phyloP scores from a whole-genome alignment of 2,113 vertebrate genomes.

The Salminus brasiliensis region DNA sequence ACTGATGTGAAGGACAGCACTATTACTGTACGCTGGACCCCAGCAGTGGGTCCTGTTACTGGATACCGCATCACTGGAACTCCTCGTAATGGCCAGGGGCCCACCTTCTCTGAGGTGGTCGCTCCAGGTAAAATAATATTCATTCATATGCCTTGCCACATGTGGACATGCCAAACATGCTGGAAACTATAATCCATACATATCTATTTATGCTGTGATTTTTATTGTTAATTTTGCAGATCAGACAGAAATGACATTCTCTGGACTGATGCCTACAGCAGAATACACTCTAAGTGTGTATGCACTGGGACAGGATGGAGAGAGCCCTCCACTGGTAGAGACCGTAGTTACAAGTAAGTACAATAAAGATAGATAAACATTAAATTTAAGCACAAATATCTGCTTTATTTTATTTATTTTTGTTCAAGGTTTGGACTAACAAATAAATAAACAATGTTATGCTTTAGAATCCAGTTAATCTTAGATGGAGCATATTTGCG shows the following conservation, averaged over 20 bases:
- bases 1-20: conserved; percentile 87
- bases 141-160: background rate
- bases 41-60: conserved; percentile 85
- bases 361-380: background rate
- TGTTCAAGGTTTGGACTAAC: too few species aligned
- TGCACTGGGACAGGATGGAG: conserved; percentile 85
- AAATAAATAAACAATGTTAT: too few species aligned
- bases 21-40: conserved; percentile 90
- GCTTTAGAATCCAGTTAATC: too few species aligned
- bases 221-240: conserved; percentile 73
- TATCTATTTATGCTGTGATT: background rate
- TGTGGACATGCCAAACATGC: background rate
- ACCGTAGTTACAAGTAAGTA: conserved; percentile 89
- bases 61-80: conserved; percentile 89
- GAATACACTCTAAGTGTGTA: conserved; percentile 89
- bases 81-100: conserved; percentile 85
- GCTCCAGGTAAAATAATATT: conserved; percentile 80
- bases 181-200: background rate
- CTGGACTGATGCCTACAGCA: conserved; percentile 89
- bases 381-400: background rate
- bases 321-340: conserved; percentile 87
- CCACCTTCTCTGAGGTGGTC: conserved; percentile 79
- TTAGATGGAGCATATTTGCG: too few species aligned
- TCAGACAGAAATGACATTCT: conserved; percentile 91
- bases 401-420: too few species aligned